Evolutionary conservation across 1,140 invertebrate species (phyloP).

Genomic region (Cardiocondyla obscurior): DNA sequence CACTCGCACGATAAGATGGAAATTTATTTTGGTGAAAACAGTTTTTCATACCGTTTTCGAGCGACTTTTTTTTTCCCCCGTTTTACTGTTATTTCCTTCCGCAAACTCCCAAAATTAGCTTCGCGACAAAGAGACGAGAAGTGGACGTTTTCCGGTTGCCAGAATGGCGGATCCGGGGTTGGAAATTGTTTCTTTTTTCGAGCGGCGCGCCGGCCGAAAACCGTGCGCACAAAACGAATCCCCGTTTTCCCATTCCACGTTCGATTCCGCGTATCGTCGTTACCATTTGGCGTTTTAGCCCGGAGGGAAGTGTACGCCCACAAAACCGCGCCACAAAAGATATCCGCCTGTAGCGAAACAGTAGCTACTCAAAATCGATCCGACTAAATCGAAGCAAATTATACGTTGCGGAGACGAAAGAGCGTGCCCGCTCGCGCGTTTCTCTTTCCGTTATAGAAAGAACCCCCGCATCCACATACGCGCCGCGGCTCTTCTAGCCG

Average conservation of each 20-base stretch:
- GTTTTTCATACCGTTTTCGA: conserved; percentile 26
- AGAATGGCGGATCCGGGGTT: conserved; percentile 62
- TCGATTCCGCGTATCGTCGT: conserved; percentile 74
- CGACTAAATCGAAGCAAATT: conserved; percentile 80
- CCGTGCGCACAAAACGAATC: conserved; percentile 71
- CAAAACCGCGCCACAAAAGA: conserved; percentile 83
- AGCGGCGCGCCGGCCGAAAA: conserved; percentile 58
- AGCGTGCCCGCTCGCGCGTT: conserved; percentile 56
- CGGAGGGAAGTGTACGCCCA: conserved; percentile 80
- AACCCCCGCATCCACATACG: not conserved
- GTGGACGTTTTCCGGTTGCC: conserved; percentile 44
- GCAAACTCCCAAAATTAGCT: conserved; percentile 38
- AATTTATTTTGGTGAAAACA: conserved; percentile 26
- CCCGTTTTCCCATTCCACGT: conserved; percentile 71
- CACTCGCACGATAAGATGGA: not conserved
- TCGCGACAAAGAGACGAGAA: conserved; percentile 64
- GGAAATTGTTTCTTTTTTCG: conserved; percentile 67
- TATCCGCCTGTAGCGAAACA: conserved; percentile 83
- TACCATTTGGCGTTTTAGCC: conserved; percentile 83
- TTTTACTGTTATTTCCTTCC: conserved; percentile 63
- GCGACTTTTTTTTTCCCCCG: conserved; percentile 26
- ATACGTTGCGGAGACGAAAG: conserved; percentile 78
- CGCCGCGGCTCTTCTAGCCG: conserved; percentile 6
- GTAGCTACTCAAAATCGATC: conserved; percentile 83
- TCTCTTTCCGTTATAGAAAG: conserved; percentile 52